Evolutionary conservation across 2,888 invertebrate species (phyloP).

Genomic region (Tenthredo distinguenda): DNA sequence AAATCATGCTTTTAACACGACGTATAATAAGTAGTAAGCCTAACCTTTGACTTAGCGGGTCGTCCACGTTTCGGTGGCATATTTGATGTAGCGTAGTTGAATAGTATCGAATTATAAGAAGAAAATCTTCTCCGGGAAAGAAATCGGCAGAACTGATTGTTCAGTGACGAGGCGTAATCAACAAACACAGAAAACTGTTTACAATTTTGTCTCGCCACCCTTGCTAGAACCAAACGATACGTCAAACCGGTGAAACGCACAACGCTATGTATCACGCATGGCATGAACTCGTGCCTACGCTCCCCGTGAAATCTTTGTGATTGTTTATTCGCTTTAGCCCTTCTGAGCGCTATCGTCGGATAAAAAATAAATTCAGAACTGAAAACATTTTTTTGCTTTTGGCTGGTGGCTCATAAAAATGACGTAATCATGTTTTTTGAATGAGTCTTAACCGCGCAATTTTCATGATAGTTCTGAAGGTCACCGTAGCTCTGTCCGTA

Average conservation of each 20-base stretch:
- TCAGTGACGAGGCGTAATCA: not conserved
- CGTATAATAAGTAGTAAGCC: constrained; percentile 30
- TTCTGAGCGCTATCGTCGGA: not conserved
- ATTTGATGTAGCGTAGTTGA: constrained; percentile 27
- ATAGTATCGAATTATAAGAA: not conserved
- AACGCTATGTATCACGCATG: not conserved
- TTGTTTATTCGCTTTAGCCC: not conserved
- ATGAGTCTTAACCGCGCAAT: not conserved
- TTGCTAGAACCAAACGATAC: not conserved
- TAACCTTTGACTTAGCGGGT: constrained; percentile 65
- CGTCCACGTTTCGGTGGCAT: constrained; percentile 70
- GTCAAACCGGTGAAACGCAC: constrained; percentile 5
- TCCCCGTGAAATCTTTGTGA: not conserved
- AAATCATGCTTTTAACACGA: not conserved
- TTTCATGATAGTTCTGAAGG: not conserved
- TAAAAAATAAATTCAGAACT: not conserved
- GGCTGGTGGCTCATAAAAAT: not conserved
- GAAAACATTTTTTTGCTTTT: not conserved
- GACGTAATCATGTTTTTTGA: not conserved
- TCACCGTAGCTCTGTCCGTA: not conserved
- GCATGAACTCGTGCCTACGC: not conserved
- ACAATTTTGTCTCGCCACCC: not conserved
- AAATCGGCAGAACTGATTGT: not conserved
- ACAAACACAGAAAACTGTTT: not conserved
- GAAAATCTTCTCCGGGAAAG: not conserved